phyloP scores from a whole-genome alignment of 2,888 invertebrate genomes.

The Stegophylla sp. region DNA sequence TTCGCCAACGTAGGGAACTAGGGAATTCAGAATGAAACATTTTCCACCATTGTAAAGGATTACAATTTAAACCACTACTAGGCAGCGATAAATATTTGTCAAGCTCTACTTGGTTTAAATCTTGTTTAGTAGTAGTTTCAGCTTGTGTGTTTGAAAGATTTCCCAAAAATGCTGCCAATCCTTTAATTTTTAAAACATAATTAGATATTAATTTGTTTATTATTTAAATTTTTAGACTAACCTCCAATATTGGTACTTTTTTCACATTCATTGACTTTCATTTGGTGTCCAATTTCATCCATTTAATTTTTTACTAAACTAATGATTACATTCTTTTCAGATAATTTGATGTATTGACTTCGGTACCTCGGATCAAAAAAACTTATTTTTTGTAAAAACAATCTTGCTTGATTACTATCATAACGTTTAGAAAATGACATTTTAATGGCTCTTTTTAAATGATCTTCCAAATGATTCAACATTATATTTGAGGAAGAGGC shows the following conservation, averaged over 20 bases:
- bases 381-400: conserved; percentile 17
- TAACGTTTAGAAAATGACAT: conserved; percentile 5
- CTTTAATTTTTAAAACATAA: not conserved
- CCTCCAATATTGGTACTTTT: not conserved
- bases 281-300: not conserved
- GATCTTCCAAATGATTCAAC: conserved; percentile 6
- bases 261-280: not conserved
- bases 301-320: conserved; percentile 1
- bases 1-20: not conserved
- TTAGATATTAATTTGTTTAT: not conserved
- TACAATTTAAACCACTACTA: not conserved
- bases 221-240: conserved; percentile 1
- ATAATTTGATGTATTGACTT: not conserved
- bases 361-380: conserved; percentile 4
- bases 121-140: not conserved
- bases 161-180: conserved; percentile 25
- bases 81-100: conserved; percentile 5
- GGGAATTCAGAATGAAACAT: not conserved
- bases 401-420: not conserved
- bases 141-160: not conserved
- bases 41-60: conserved; percentile 11
- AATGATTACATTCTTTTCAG: not conserved
- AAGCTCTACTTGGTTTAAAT: conserved; percentile 12
- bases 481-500: not conserved
- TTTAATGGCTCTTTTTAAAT: conserved; percentile 14